Evolutionary conservation across 1,140 invertebrate species (phyloP).

Genomic region (Drosophila watanabei): DNA sequence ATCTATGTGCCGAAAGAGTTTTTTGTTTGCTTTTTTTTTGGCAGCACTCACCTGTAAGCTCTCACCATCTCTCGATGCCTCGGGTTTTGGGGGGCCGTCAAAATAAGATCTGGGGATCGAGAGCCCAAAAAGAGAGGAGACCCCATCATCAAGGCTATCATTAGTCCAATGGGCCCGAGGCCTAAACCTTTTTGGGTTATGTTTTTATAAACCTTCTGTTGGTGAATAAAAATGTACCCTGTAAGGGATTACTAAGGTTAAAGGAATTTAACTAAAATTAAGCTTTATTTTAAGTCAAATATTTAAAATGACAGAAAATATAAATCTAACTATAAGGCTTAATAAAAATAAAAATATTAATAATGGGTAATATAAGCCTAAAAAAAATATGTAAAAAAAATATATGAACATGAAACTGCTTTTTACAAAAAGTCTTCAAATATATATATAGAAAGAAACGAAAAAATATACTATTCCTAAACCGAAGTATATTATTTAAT

Average conservation of each 20-base stretch:
- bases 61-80: background rate
- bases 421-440: background rate
- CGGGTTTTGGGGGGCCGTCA: slow-evolving; percentile 15
- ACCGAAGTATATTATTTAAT: background rate
- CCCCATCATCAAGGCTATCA: slow-evolving; percentile 67
- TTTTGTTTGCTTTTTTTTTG: slow-evolving; percentile 2
- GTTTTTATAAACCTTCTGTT: slow-evolving; percentile 23
- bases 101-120: slow-evolving; percentile 44
- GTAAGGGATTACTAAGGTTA: background rate
- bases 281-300: background rate
- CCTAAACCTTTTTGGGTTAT: slow-evolving; percentile 22
- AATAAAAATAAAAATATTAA: background rate
- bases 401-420: background rate
- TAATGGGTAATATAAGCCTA: background rate
- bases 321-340: background rate
- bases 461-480: too few relatives aligned
- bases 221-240: background rate
- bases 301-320: background rate
- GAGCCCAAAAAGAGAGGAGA: slow-evolving; percentile 15
- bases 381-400: background rate
- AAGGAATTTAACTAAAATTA: background rate
- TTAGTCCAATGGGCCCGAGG: slow-evolving; percentile 59
- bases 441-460: too few relatives aligned
- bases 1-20: slow-evolving; percentile 59
- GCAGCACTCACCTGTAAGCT: slow-evolving; percentile 59